phyloP scores from a whole-genome alignment of 2,888 invertebrate species.

The Eupithecia tripunctaria region DNA sequence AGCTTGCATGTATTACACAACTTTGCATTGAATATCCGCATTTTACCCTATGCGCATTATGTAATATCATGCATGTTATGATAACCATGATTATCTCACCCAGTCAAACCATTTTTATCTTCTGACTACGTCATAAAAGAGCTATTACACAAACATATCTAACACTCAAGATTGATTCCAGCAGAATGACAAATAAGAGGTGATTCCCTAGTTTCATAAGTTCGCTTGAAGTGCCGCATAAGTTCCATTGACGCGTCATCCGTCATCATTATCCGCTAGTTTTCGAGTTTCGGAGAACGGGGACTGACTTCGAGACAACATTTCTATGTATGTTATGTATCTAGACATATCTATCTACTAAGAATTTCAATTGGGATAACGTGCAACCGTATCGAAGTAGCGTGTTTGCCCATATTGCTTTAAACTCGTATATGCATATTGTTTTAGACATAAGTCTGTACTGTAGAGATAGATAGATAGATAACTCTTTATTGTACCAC shows the following conservation, averaged over 20 bases:
- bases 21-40: not conserved
- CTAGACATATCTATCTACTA: not conserved
- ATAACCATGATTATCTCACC: not conserved
- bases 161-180: not conserved
- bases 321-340: not conserved
- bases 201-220: conserved; percentile 8
- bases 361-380: not conserved
- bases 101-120: not conserved
- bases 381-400: not conserved
- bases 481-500: no score
- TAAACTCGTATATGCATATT: not conserved
- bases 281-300: conserved; percentile 16
- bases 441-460: not conserved
- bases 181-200: conserved; percentile 10
- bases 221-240: conserved; percentile 25
- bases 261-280: conserved; percentile 34
- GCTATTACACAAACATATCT: not conserved
- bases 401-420: not conserved
- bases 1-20: not conserved
- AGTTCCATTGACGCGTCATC: conserved; percentile 30
- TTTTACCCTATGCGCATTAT: not conserved
- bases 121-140: not conserved
- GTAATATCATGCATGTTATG: no score
- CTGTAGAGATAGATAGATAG: no score
- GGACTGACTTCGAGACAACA: conserved; percentile 1